Evolutionary conservation across 2,888 invertebrate species (phyloP), one percentile per base, ranked within the genome.

Genomic region (Drosophila stalkeri): DNA sequence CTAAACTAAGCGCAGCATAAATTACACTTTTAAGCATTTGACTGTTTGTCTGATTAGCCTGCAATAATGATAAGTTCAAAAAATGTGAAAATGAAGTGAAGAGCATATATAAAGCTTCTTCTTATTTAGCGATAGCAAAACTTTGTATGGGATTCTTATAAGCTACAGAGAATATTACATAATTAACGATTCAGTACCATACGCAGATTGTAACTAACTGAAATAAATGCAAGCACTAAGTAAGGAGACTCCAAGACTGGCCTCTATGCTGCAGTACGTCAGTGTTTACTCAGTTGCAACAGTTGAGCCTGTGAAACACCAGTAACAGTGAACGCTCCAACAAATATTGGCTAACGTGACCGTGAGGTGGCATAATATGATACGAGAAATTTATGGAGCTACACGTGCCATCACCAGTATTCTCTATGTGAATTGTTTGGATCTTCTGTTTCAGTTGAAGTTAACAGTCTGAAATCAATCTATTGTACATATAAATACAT

Each of bases 301-400:
- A 33, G 49, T 43, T 62, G 43, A 37, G 37, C 9, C 27, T 14
- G 39, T 23, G 47, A 18, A 55, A 44, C n/a, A 60, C 46, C 57
- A 41, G 43, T 64, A 68, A 31, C 64, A 71, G 59, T 64, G 76
- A 63, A 64, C 43, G 14, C 47, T 63, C 59, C 70, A 47, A 76
- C 77, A 77, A 83, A 76, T 78, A 78, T 82, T 80, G 80, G 71
- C 62, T 72, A 75, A 76, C 78, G 73, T 84, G 80, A 80, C 82
- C 85, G 81, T 84, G 83, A 84, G 82, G 73, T 75, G 82, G 78
- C 72, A 84, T 84, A 84, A 84, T 81, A 76, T 66, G 74, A 64
- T 66, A 72, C 67, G 72, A 69, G 77, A 73, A 73, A 66, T 67
- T 74, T 72, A 81, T 82, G 81, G 70, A 57, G 51, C 71, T 65